Percentiles rank a stretch among this genome's conserved stretches.
Conservation (phyloP, 2,113 vertebrate species). For the Rattus rattus region DNA sequence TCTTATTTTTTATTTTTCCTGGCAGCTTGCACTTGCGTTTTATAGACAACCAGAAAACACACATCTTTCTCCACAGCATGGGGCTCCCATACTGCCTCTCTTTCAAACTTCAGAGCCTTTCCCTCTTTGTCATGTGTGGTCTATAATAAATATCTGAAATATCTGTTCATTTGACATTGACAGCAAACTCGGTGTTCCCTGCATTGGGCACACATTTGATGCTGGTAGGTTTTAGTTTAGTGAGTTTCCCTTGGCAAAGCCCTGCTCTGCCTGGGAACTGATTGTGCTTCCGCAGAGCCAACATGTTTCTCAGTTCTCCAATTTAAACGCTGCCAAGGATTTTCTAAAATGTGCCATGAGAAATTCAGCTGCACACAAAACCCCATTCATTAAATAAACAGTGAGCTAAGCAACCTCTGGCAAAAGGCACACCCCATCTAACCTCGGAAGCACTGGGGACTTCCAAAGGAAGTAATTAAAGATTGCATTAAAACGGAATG, state of each 20-base stretch:
- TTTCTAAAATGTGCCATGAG: constrained; percentile 81
- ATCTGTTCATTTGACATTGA: constrained; percentile 49
- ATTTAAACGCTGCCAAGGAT: constrained; percentile 84
- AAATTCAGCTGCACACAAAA: constrained; percentile 75
- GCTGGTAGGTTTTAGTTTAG: constrained; percentile 77
- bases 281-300: constrained; percentile 74
- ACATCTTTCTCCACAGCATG: neutral
- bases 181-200: constrained; percentile 58
- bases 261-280: constrained; percentile 69
- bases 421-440: constrained; percentile 80
- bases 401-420: constrained; percentile 82
- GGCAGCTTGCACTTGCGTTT: neutral
- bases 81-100: neutral
- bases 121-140: constrained; percentile 1
- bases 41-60: neutral
- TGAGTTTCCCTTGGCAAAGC: constrained; percentile 71
- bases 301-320: constrained; percentile 77
- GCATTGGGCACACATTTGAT: constrained; percentile 43
- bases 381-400: constrained; percentile 80
- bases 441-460: constrained; percentile 71
- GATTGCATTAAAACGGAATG: constrained; percentile 73
- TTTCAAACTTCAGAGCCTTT: neutral
- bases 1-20: neutral
- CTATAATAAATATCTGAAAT: neutral
- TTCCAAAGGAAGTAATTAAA: constrained; percentile 83